These are phyloP conservation scores for Allobates femoralis DNA, from an alignment of 2,797 vertebrate species.

Conservation along the genomic window DNA sequence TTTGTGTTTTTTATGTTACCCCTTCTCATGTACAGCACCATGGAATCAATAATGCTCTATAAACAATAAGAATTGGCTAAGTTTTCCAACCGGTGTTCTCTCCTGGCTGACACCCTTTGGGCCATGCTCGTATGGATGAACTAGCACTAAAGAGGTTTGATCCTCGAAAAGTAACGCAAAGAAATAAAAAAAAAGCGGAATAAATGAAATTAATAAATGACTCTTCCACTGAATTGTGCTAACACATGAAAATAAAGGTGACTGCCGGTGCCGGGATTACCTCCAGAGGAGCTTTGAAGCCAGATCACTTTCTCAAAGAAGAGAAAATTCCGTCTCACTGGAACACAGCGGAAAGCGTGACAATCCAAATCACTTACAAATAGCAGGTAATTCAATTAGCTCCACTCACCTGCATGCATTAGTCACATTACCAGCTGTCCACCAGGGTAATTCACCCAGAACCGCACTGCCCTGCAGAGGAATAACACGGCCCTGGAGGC, in stretches of 20 bases:
- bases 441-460: conserved; percentile 42
- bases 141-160: too few species aligned
- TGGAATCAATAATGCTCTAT: too few species aligned
- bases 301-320: conserved; percentile 64
- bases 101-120: too few species aligned
- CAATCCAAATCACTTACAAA: conserved; percentile 53
- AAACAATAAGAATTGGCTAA: too few species aligned
- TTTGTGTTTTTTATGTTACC: too few species aligned
- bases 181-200: not conserved
- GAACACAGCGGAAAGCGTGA: conserved; percentile 58
- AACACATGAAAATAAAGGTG: conserved; percentile 6
- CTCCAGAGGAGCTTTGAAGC: conserved; percentile 66
- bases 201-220: not conserved
- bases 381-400: conserved; percentile 64
- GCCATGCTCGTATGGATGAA: too few species aligned
- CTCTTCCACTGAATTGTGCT: conserved; percentile 2
- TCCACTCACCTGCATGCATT: conserved; percentile 49
- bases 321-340: conserved; percentile 36
- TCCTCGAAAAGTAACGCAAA: not conserved
- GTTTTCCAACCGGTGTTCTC: too few species aligned
- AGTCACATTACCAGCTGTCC: conserved; percentile 34
- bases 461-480: not conserved
- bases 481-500: too few species aligned
- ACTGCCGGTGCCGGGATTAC: conserved; percentile 56
- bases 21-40: too few species aligned